Conservation (phyloP, 2,113 vertebrate genomes). For the Oryzias curvinotus region DNA sequence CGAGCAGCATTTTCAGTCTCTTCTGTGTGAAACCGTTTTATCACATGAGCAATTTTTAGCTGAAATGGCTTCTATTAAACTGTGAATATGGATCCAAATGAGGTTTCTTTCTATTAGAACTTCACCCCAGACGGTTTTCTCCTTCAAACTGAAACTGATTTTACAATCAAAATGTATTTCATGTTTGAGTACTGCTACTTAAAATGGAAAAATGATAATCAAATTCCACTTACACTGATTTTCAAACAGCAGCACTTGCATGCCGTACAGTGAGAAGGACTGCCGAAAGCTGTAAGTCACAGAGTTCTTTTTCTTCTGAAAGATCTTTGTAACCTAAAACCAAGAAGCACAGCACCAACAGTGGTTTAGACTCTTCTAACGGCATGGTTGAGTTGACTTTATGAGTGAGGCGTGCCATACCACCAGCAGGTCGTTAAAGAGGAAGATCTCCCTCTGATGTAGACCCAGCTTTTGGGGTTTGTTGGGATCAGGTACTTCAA, state of each 20-base stretch:
- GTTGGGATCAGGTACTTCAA: slow-evolving; percentile 96
- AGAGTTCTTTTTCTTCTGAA: slow-evolving; percentile 98
- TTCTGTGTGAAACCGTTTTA: no score
- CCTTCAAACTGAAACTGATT: background rate
- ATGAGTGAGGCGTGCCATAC: slow-evolving; percentile 71
- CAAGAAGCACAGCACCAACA: slow-evolving; percentile 13
- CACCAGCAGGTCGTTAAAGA: slow-evolving; percentile 98
- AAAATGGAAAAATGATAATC: background rate
- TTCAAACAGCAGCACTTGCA: slow-evolving; percentile 96
- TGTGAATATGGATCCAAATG: no score
- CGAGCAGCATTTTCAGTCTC: no score
- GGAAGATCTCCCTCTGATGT: slow-evolving; percentile 97
- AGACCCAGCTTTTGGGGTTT: slow-evolving; percentile 96
- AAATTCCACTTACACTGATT: slow-evolving; percentile 88
- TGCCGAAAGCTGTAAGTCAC: slow-evolving; percentile 97
- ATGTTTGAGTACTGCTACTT: background rate
- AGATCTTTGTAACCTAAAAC: slow-evolving; percentile 95
- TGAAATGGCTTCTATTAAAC: no score
- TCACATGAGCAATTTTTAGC: no score
- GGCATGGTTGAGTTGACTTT: background rate
- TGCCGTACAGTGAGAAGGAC: slow-evolving; percentile 94
- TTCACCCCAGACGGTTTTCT: background rate
- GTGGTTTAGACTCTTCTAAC: slow-evolving; percentile 1
- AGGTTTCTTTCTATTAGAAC: background rate
- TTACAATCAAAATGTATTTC: background rate